Evolutionary conservation across 2,113 vertebrate genomes (phyloP).

Genomic region (Corvus cornix): DNA sequence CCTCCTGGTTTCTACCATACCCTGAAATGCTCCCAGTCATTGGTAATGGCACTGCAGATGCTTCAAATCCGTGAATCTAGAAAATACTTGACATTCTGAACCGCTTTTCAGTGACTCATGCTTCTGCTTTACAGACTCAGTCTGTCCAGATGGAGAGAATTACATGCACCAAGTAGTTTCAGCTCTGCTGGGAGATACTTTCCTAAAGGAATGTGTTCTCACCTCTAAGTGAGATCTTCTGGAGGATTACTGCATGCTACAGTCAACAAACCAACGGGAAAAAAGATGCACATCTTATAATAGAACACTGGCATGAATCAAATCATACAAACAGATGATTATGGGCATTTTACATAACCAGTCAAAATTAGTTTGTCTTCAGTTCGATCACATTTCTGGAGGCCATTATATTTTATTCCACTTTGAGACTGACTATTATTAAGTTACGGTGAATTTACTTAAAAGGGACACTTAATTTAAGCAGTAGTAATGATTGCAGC

Average conservation of each 20-base stretch:
- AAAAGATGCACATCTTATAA: constrained; percentile 13
- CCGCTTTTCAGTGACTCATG: constrained; percentile 16
- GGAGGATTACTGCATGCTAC: constrained; percentile 6
- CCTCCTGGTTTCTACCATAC: neutral
- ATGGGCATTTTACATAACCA: constrained; percentile 24
- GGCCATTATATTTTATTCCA: neutral
- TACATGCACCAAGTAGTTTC: neutral
- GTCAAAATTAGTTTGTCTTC: constrained; percentile 20
- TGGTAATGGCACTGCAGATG: neutral
- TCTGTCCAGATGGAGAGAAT: neutral
- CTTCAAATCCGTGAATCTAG: neutral
- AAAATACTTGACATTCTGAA: constrained; percentile 10
- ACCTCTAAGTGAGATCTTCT: constrained; percentile 18
- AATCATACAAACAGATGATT: constrained; percentile 30
- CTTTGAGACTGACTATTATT: neutral
- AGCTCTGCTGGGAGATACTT: neutral
- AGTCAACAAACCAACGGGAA: neutral
- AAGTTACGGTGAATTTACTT: neutral
- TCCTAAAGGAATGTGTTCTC: constrained; percentile 4
- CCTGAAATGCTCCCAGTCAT: neutral
- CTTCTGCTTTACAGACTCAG: constrained; percentile 14
- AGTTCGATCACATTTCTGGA: neutral
- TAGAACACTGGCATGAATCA: neutral
- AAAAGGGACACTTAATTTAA: neutral
- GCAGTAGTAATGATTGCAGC: neutral